Evolutionary conservation across 1,140 invertebrate species (phyloP), one percentile per base, ranked within the genome.

Genomic region (Leguminivora glycinivorella): DNA sequence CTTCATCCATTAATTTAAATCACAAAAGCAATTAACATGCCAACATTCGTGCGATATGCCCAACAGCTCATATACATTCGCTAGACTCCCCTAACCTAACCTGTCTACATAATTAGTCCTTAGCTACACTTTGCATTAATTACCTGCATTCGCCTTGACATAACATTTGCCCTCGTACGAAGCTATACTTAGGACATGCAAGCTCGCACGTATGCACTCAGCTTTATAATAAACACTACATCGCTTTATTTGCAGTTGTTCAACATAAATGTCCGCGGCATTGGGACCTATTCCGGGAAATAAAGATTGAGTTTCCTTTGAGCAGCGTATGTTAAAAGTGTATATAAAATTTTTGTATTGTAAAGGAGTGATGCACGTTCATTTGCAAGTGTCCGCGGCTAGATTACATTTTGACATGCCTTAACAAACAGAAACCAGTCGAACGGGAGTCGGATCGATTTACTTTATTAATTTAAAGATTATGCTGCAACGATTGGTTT

Each of bases 341-440:
- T 52, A 72, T 19, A 60, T 76, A 58, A 68, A 38, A 63, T 71
- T 38, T 75, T 69, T 24, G 68, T 70, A 14, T 29, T 63, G 56
- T 31, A 63, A 70, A 70, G 63, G 63, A 78, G 43, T 79, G 77
- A 79, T 75, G 78, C 70, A 77, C 73, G 47, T 73, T 80, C 78
- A 80, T 82, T 82, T 82, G 77, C 77, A 79, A 79, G 74, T 77
- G 78, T 79, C 78, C 69, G 47, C 69, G 66, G 52, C 72, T 79
- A 82, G 73, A 82, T 80, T 80, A 75, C 68, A 68, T 80, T 75
- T 74, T 74, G 74, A 82, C 70, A 70, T 72, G 71, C 70, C 74
- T 77, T 77, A 77, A 77, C 80, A 80, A 80, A 80, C 75, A 76
- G 63, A 74, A 76, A 75, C 74, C 70, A 71, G 72, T 72, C 31